Evolutionary conservation across 53 echinoderm and acorn worm genomes (phyloP).

Genomic region (Glandiceps talaboti): DNA sequence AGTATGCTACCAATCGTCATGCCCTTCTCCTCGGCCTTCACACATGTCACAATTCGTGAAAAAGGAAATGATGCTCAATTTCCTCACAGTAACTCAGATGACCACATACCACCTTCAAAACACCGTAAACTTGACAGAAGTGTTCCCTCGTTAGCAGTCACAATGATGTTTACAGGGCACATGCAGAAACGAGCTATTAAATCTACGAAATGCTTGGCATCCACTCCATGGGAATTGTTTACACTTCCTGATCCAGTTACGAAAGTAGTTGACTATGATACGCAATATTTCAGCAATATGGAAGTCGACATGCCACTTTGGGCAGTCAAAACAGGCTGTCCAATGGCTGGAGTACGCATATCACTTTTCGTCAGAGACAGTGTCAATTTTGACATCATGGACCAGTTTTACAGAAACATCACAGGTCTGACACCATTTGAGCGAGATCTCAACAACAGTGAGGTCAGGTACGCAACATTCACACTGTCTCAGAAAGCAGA

Average conservation of each 20-base stretch:
- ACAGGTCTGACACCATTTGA: constrained; percentile 33
- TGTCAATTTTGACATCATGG: constrained; percentile 51
- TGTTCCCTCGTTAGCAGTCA: constrained; percentile 59
- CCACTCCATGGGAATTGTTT: constrained; percentile 48
- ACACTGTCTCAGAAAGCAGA: constrained; percentile 43
- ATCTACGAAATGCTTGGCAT: constrained; percentile 33
- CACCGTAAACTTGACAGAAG: constrained; percentile 7
- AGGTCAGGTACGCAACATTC: constrained; percentile 43
- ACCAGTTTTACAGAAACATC: constrained; percentile 60
- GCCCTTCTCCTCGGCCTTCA: constrained; percentile 83
- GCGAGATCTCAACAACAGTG: constrained; percentile 23
- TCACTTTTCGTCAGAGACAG: constrained; percentile 49
- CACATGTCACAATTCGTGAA: constrained; percentile 64
- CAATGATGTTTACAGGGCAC: constrained; percentile 44
- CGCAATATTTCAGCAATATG: constrained; percentile 48
- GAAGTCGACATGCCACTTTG: constrained; percentile 52
- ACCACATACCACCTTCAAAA: background rate
- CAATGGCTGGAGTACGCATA: constrained; percentile 60
- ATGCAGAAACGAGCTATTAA: constrained; percentile 39
- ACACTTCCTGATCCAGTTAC: constrained; percentile 40
- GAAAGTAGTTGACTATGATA: constrained; percentile 60
- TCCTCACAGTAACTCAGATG: background rate
- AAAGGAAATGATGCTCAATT: background rate
- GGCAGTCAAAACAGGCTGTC: constrained; percentile 59
- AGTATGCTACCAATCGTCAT: constrained; percentile 51